Base-by-base conservation (phyloP, 2,888 invertebrate genomes). In the Pedicia rivosa region DNA sequence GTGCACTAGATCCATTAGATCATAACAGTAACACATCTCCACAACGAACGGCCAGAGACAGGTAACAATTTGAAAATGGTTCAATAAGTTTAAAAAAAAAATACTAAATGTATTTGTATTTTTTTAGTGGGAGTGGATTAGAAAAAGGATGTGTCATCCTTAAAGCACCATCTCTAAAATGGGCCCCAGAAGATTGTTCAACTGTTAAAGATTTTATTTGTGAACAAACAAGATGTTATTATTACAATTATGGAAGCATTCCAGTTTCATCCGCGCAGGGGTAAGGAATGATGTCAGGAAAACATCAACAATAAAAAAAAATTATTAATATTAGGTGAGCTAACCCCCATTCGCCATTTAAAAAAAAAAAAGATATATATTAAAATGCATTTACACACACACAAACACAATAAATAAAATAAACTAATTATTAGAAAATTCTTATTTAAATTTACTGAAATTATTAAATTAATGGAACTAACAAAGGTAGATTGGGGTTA, bases 201-300 rank as follows among this genome's bases (percentile, higher is more conserved):
- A 72, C 74, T 53, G 72, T 79, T 51, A 84, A 83, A 66, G 83
- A 84, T 64, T 84, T 84, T 63, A 83, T 86, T 56, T 86, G 84
- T 66, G 84, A 86, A 66, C 83, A 84, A 67, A 84, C 84, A 44
- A 74, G 84, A 55, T 86, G 84, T 67, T 84, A 84, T 64, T 84
- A 83, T 66, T 84, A 83, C 69, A 84, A 84, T 67, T 86, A 84
- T 64, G 84, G 83, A 60, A 82, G 82, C 62, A 83, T 83, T 68
- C 82, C 82, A 61, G 83, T 83, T 56, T 81, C 82, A 60, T 79
- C 82, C 53, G 75, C 81, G 72, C 83, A 84, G 82, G 83, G 83
- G 83, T 84, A 84, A 83, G 82, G 52, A 46, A 46, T 36, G 35
- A 19, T 12, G 33, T 28, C 8, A 28, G 3, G 22, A 19, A 35